Evolutionary conservation across 2,113 vertebrate genomes (phyloP).

Genomic region (Percina caprodes): DNA sequence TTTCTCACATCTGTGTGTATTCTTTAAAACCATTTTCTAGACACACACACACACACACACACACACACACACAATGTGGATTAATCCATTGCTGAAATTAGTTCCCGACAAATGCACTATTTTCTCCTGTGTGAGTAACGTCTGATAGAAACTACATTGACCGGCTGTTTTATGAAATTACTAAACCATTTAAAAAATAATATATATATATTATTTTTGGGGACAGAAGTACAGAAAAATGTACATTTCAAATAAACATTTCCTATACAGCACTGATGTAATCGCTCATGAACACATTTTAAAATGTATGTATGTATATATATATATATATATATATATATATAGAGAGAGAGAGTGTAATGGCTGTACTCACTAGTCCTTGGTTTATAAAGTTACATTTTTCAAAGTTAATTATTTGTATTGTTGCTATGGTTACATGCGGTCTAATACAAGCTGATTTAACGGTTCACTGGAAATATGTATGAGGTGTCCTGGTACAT

Average conservation of each 20-base stretch:
- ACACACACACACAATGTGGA: neutral
- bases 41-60: too few species aligned
- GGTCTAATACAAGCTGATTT: neutral
- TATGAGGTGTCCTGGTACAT: neutral
- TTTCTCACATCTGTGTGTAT: too few species aligned
- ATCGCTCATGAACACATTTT: neutral
- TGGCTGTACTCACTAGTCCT: neutral
- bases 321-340: neutral
- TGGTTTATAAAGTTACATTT: neutral
- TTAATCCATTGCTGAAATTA: neutral
- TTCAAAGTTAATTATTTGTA: neutral
- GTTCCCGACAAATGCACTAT: neutral
- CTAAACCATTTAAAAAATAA: neutral
- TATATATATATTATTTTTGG: too few species aligned
- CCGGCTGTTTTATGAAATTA: neutral
- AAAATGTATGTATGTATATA: neutral
- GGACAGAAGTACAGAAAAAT: neutral
- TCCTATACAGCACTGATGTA: neutral
- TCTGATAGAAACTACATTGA: neutral
- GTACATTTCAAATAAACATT: neutral
- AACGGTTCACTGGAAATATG: conserved; percentile 7
- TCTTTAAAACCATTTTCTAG: too few species aligned
- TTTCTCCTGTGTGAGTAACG: neutral
- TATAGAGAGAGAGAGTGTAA: neutral
- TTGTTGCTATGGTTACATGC: neutral